These are phyloP conservation scores for Stegostoma tigrinum DNA, from an alignment of 2,113 vertebrate species.

Conservation along the genomic window DNA sequence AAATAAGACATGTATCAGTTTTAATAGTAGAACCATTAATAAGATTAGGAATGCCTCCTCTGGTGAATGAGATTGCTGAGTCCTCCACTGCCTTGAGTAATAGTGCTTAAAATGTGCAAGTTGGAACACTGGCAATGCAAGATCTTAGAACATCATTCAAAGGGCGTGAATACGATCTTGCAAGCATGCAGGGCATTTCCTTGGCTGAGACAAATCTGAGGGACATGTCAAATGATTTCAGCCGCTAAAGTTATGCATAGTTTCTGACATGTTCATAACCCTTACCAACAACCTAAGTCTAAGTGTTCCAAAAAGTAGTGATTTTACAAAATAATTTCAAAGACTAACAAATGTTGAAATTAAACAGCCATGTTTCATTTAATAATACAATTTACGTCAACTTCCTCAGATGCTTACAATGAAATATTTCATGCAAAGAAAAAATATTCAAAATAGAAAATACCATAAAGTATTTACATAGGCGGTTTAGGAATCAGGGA, in stretches of 20 bases:
- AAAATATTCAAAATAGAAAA: not conserved
- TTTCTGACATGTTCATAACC: not conserved
- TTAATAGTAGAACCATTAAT: not conserved
- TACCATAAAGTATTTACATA: not conserved
- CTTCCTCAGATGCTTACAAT: not conserved
- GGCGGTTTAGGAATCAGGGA: not conserved
- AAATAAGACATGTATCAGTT: not conserved
- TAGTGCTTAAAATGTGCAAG: not conserved
- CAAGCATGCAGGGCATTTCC: not conserved
- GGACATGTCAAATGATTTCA: not conserved
- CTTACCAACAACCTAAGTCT: not conserved
- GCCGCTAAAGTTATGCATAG: not conserved
- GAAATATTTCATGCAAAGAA: not conserved
- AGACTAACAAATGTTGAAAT: not conserved
- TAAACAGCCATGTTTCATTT: slow-evolving; percentile 6
- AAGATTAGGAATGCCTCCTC: not conserved
- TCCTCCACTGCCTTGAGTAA: not conserved
- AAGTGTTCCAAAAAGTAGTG: not conserved
- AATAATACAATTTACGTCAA: slow-evolving; percentile 1
- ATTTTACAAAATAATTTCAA: not conserved
- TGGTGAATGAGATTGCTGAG: not conserved
- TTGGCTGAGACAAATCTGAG: not conserved
- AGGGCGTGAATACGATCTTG: not conserved
- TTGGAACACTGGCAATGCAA: not conserved
- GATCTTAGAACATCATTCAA: not conserved